Conservation (phyloP, 2,113 vertebrate genomes). For the Oreotrochilus melanogaster region DNA sequence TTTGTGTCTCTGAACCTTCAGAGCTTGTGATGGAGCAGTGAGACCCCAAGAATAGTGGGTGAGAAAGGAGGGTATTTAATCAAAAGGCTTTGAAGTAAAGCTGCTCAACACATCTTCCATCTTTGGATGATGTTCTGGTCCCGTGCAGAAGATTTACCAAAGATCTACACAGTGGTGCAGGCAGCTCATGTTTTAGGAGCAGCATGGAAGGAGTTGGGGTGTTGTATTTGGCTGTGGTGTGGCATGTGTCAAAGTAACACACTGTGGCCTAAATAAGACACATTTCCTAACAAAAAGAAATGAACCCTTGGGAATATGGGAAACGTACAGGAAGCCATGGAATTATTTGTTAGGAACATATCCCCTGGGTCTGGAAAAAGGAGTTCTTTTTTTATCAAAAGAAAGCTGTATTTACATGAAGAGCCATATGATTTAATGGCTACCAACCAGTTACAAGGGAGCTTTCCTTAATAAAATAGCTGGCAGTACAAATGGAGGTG, state of each 20-base stretch:
- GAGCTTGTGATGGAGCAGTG: background rate
- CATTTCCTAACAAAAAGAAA: background rate
- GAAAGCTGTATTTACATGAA: background rate
- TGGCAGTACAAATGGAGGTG: background rate
- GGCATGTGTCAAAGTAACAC: background rate
- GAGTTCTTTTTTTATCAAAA: background rate
- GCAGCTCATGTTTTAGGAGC: background rate
- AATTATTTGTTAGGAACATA: background rate
- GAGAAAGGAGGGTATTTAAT: background rate
- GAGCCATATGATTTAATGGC: background rate
- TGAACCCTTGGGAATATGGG: background rate
- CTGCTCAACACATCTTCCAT: background rate
- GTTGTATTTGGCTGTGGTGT: background rate
- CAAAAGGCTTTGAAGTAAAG: background rate
- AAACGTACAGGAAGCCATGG: background rate
- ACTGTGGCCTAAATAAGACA: background rate
- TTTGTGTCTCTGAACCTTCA: background rate
- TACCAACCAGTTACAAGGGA: background rate
- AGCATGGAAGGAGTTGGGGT: background rate
- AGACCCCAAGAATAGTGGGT: fast-evolving
- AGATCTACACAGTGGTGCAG: background rate
- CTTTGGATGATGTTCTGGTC: background rate
- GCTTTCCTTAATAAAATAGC: background rate
- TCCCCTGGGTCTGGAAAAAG: background rate
- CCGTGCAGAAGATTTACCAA: background rate